These are phyloP conservation scores for Sprattus sprattus DNA, from an alignment of 2,113 vertebrate species.

Conservation along the genomic window DNA sequence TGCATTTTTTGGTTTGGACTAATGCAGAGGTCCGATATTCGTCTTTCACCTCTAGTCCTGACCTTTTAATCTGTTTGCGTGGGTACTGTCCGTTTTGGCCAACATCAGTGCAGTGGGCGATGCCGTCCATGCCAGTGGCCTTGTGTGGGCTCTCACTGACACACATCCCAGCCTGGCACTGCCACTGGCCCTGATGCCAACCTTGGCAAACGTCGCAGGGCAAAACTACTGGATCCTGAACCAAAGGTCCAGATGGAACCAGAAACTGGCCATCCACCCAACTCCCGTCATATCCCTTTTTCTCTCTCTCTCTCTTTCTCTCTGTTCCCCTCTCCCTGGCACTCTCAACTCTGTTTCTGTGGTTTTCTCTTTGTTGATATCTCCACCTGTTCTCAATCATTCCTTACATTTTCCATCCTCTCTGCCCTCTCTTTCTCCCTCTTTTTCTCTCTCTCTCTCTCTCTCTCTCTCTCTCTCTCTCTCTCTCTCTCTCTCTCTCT, in stretches of 20 bases:
- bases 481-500: slow-evolving; percentile 8
- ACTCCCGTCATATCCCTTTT: not conserved
- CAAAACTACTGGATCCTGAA: slow-evolving; percentile 33
- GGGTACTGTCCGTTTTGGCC: slow-evolving; percentile 36
- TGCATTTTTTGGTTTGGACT: not conserved
- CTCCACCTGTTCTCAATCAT: not conserved
- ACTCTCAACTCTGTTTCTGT: not conserved
- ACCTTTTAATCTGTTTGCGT: slow-evolving; percentile 46
- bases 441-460: slow-evolving; percentile 41
- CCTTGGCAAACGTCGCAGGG: slow-evolving; percentile 49
- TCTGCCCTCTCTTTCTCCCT: slow-evolving; percentile 32
- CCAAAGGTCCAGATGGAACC: slow-evolving; percentile 27
- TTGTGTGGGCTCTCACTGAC: slow-evolving; percentile 44
- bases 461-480: slow-evolving; percentile 43
- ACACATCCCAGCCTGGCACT: slow-evolving; percentile 36
- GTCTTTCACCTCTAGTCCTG: slow-evolving; percentile 50
- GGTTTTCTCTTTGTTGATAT: slow-evolving; percentile 35
- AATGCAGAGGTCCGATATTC: not conserved
- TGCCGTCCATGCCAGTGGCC: slow-evolving; percentile 35
- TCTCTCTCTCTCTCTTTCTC: not conserved
- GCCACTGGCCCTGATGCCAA: slow-evolving; percentile 48
- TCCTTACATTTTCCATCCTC: slow-evolving; percentile 35
- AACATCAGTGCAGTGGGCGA: slow-evolving; percentile 25
- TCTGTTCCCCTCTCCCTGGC: slow-evolving; percentile 29
- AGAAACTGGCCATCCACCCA: slow-evolving; percentile 31